Evolutionary conservation across 2,113 vertebrate genomes (phyloP).

Genomic region (Pithys albifrons): DNA sequence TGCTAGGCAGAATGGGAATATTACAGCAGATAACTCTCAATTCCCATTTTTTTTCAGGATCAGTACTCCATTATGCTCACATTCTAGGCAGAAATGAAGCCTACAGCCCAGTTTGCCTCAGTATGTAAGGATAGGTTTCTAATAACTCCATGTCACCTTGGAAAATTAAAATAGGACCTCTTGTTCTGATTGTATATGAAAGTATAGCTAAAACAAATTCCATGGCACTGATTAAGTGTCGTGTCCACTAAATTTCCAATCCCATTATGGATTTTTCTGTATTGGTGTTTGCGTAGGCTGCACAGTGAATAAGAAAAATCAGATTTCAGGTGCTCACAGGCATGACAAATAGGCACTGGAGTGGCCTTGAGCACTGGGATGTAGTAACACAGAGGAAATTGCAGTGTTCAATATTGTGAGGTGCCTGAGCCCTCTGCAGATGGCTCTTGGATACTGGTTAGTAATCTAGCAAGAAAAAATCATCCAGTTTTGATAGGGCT

Average conservation of each 20-base stretch:
- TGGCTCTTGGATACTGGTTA: not conserved
- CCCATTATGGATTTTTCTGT: not conserved
- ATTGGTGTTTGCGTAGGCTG: not conserved
- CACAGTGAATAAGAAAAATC: not conserved
- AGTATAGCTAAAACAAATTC: slow-evolving; percentile 14
- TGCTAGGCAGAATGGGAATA: not conserved
- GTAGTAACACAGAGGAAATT: slow-evolving; percentile 28
- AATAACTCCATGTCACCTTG: not conserved
- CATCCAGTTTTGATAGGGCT: not conserved
- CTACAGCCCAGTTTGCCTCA: not conserved
- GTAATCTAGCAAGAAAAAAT: not conserved
- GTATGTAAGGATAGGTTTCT: not conserved
- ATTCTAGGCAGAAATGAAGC: not conserved
- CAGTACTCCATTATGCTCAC: not conserved
- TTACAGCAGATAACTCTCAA: not conserved
- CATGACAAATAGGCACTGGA: slow-evolving; percentile 47
- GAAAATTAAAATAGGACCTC: slow-evolving; percentile 16
- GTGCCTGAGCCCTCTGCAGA: slow-evolving; percentile 20
- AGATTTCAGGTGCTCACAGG: slow-evolving; percentile 36
- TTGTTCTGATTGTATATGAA: not conserved
- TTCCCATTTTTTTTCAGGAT: not conserved
- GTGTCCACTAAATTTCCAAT: slow-evolving; percentile 6
- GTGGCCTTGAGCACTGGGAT: slow-evolving; percentile 39
- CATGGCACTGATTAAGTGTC: slow-evolving; percentile 2
- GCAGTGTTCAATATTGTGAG: slow-evolving; percentile 43